Percentiles rank a stretch among this genome's conserved stretches.
These are phyloP conservation scores for Chionis minor DNA, from an alignment of 2,113 vertebrate species.

Conservation along the genomic window DNA sequence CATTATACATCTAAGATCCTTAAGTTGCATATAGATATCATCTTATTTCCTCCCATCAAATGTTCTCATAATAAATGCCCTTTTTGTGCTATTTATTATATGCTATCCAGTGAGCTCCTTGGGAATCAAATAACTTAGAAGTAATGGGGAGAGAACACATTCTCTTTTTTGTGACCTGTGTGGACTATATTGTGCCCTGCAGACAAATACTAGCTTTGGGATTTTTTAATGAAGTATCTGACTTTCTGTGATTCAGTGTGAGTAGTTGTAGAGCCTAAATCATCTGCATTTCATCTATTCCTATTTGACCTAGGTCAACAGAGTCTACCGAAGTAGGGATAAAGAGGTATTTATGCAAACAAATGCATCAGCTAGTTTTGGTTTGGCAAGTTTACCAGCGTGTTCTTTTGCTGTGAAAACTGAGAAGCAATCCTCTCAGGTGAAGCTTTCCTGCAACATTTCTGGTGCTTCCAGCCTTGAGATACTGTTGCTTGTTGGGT, in stretches of 20 bases:
- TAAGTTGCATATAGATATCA: constrained; percentile 35
- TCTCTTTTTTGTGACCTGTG: not conserved
- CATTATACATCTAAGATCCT: constrained; percentile 16
- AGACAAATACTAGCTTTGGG: not conserved
- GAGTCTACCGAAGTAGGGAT: not conserved
- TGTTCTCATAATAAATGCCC: constrained; percentile 48
- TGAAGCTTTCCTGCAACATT: not conserved
- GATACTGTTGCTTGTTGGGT: not conserved
- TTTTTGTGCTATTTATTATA: constrained; percentile 48
- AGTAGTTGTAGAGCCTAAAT: not conserved
- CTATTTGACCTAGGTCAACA: not conserved
- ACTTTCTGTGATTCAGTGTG: not conserved
- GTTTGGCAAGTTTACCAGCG: not conserved
- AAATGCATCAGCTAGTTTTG: not conserved
- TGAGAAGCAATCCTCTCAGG: not conserved
- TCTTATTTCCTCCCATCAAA: constrained; percentile 62
- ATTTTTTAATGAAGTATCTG: constrained; percentile 3
- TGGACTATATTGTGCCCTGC: not conserved
- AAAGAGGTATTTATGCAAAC: not conserved
- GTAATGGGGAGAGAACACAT: not conserved
- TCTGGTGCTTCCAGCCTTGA: not conserved
- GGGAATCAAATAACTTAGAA: constrained; percentile 6
- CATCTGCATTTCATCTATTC: not conserved
- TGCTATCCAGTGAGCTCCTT: not conserved
- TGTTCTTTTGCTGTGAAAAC: not conserved